A percentile compares a stretch with the other conserved stretches of the same genome.
Evolutionary conservation across 2,797 vertebrate genomes (phyloP).

Genomic region (Philypnodon macrostomus): DNA sequence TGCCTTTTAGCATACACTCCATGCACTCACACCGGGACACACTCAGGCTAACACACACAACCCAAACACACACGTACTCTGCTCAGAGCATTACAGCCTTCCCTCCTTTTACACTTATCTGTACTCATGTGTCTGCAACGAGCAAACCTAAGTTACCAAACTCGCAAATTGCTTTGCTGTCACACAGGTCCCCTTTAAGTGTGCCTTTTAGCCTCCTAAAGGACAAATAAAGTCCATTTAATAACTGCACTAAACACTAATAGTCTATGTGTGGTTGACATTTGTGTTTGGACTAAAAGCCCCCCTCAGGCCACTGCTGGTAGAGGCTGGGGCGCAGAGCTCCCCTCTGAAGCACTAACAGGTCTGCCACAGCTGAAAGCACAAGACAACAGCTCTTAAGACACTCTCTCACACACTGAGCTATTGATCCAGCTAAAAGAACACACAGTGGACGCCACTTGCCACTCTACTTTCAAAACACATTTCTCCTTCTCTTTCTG

Average conservation of each 20-base stretch:
- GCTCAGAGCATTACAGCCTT: constrained; percentile 68
- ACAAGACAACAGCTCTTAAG: constrained; percentile 89
- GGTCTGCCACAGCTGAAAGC: constrained; percentile 86
- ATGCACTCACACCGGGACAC: constrained; percentile 37
- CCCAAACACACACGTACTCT: constrained; percentile 38
- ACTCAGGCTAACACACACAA: constrained; percentile 25
- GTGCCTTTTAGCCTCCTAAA: constrained; percentile 84
- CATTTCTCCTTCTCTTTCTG: constrained; percentile 63
- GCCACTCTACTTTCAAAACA: constrained; percentile 80
- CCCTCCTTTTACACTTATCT: constrained; percentile 78
- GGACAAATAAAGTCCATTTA: constrained; percentile 88
- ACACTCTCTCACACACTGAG: constrained; percentile 88
- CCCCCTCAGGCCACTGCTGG: constrained; percentile 79
- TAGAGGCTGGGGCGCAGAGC: constrained; percentile 75
- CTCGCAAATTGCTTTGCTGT: constrained; percentile 80
- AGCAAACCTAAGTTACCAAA: constrained; percentile 77
- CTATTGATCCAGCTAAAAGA: constrained; percentile 88
- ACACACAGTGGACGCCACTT: constrained; percentile 81
- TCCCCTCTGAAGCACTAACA: constrained; percentile 85
- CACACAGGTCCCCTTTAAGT: constrained; percentile 80
- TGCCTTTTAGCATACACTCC: constrained; percentile 77
- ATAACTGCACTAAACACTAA: constrained; percentile 85
- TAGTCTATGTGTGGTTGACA: constrained; percentile 85
- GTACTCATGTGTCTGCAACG: constrained; percentile 71
- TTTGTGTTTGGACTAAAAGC: constrained; percentile 87